phyloP scores from a whole-genome alignment of 2,113 vertebrate species.

The Misgurnus anguillicaudatus region DNA sequence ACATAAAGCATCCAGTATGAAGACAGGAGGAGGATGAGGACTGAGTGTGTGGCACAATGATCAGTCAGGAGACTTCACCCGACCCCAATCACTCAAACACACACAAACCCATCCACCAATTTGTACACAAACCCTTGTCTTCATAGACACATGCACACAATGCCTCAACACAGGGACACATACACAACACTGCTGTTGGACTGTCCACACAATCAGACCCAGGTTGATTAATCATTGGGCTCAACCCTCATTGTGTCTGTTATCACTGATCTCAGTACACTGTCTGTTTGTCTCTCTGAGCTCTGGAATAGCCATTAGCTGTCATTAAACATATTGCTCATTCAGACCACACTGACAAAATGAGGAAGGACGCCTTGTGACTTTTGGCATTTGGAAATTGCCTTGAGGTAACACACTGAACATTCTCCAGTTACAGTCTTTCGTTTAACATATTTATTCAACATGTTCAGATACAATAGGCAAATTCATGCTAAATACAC shows the following conservation, averaged over 20 bases:
- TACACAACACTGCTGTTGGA: conserved; percentile 39
- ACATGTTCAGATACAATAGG: not conserved
- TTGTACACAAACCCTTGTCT: conserved; percentile 35
- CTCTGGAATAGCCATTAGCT: conserved; percentile 54
- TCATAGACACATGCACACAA: conserved; percentile 39
- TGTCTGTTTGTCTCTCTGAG: conserved; percentile 50
- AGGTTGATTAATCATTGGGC: conserved; percentile 50
- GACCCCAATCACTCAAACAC: conserved; percentile 43
- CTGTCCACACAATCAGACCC: conserved; percentile 52
- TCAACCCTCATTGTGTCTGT: conserved; percentile 47
- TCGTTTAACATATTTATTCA: not conserved
- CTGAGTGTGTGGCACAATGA: conserved; percentile 40
- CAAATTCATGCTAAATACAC: not conserved
- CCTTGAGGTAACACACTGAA: conserved; percentile 4
- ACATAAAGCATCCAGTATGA: conserved; percentile 19
- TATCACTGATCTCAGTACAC: conserved; percentile 48
- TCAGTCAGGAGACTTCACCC: conserved; percentile 41
- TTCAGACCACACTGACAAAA: conserved; percentile 45
- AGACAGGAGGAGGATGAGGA: conserved; percentile 38
- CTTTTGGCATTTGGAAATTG: conserved; percentile 4
- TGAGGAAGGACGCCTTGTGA: conserved; percentile 27
- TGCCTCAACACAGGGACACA: conserved; percentile 37
- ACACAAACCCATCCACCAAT: conserved; percentile 36
- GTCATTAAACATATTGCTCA: conserved; percentile 50
- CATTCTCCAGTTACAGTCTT: too few relatives aligned